Evolutionary conservation across 2,888 invertebrate species (phyloP).

Genomic region (Volucella bombylans): DNA sequence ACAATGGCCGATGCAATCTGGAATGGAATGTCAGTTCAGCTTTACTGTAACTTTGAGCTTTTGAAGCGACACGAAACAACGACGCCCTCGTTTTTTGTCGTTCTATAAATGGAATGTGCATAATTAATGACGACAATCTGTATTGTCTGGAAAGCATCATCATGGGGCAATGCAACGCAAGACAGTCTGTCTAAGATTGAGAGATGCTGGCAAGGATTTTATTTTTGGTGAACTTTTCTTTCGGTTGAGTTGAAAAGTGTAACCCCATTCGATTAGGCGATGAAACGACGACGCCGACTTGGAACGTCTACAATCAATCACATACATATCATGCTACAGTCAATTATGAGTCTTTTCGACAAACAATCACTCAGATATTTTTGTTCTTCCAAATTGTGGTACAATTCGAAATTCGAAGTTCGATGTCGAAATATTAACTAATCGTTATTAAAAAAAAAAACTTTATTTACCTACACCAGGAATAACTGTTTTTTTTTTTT

Average conservation of each 20-base stretch:
- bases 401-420: background rate
- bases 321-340: conserved; percentile 8
- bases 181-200: background rate
- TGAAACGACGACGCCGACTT: conserved; percentile 6
- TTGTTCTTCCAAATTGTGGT: background rate
- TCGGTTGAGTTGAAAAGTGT: conserved; percentile 31
- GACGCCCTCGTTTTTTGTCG: conserved; percentile 55
- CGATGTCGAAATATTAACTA: conserved; percentile 17
- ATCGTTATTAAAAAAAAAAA: conserved; percentile 33
- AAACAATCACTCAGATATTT: conserved; percentile 10
- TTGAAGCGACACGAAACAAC: conserved; percentile 52
- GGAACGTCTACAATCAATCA: conserved; percentile 18
- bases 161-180: background rate
- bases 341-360: background rate
- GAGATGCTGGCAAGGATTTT: background rate
- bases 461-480: background rate
- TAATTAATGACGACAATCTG: conserved; percentile 40
- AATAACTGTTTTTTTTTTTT: background rate
- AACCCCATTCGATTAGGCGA: background rate
- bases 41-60: conserved; percentile 60
- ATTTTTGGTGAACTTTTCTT: background rate
- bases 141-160: background rate
- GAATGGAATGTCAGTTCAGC: conserved; percentile 56
- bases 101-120: conserved; percentile 69
- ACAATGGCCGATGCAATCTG: conserved; percentile 34